These are phyloP conservation scores for Struthidea cinerea DNA, from an alignment of 2,113 vertebrate genomes.

Conservation along the genomic window DNA sequence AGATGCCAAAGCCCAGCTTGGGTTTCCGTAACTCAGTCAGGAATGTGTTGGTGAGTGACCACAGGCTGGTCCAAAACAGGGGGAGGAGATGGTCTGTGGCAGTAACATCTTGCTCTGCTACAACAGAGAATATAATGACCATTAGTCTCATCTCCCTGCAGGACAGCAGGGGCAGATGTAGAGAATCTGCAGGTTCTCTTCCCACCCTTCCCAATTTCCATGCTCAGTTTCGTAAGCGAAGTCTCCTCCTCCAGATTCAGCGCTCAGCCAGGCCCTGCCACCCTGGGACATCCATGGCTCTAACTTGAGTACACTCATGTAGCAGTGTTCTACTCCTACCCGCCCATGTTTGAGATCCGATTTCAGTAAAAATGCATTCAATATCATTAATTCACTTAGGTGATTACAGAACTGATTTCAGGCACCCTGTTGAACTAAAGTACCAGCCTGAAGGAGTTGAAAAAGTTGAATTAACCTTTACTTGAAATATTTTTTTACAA, in stretches of 20 bases:
- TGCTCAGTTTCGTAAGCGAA: background rate
- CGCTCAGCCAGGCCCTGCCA: background rate
- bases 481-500: background rate
- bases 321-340: background rate
- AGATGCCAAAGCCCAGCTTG: background rate
- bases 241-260: background rate
- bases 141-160: background rate
- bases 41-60: background rate
- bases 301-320: background rate
- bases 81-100: background rate
- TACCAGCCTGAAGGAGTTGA: background rate
- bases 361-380: background rate
- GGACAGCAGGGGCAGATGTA: background rate
- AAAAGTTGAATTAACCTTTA: background rate
- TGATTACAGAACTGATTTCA: background rate
- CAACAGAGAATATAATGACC: background rate
- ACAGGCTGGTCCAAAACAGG: background rate
- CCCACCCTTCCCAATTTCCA: background rate
- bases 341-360: background rate
- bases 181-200: background rate
- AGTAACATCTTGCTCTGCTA: background rate
- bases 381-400: background rate
- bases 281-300: fast-evolving
- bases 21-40: background rate
- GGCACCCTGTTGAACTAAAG: background rate